Base-by-base conservation (phyloP, 2,113 vertebrate genomes). In the Galeopterus variegatus region DNA sequence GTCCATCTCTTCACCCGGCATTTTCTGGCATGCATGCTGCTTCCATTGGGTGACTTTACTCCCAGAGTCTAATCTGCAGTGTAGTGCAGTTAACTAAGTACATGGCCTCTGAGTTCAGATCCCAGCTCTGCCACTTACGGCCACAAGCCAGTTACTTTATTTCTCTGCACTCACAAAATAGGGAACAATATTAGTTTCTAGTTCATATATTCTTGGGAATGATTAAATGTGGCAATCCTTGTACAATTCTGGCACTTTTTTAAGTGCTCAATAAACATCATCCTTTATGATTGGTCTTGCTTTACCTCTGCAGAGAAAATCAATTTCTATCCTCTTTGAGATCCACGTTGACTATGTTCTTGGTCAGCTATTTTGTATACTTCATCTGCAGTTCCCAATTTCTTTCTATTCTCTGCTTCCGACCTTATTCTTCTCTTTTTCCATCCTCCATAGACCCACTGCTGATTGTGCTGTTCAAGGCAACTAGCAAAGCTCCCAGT, bases 301-400 rank as follows among this genome's bases (percentile, higher is more conserved):
- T 72, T 64, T 33, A 58, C 64, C 10, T 41, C 70, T 90, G 36
- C 21, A 64, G 26, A 97, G 64, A 72, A 82, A 87, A 36, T 54
- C 26, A 65, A 21, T 76, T 70, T n/a, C 10, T 13, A 26, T 41
- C 36, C 18, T 80, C 23, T 67, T 81, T 56, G 50, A 62, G 18
- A 79, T 58, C 10, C 14, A 33, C 45, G 31, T 64, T 76, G 5
- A 26, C 21, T 58, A 23, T 86, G 19, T 48, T 28, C 64, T 52
- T 50, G 4, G 23, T 36, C 24, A 65, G 4, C 56, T 80, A 14
- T n/a, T 86, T 73, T 69, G 26, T 50, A 79, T 31, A 93, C 6
- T 73, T 95, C 56, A 45, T 50, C 75, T 90, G 58, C 36, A 83
- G 62, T 65, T 96, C 52, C 17, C 23, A 93, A 4, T 50, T 80